These are phyloP conservation scores for Mustela lutreola DNA, from an alignment of 2,113 vertebrate genomes.

Conservation along the genomic window DNA sequence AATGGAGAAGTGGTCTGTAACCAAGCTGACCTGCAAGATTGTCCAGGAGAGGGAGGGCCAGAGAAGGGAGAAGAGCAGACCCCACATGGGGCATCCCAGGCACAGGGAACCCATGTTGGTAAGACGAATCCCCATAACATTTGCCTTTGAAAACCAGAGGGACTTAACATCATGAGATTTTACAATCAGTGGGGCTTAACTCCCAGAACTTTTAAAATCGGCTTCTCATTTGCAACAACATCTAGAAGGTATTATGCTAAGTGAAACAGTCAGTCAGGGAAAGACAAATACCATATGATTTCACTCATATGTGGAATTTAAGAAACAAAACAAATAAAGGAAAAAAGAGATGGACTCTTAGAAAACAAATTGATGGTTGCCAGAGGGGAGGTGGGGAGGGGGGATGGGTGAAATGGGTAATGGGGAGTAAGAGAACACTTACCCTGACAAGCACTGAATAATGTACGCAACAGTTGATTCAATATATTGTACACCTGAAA, in stretches of 20 bases:
- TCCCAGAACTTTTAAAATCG: not conserved
- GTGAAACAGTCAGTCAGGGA: not conserved
- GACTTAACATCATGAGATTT: not conserved
- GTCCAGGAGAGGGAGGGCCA: not conserved
- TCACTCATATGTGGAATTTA: not conserved
- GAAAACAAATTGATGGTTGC: not conserved
- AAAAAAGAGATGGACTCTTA: not conserved
- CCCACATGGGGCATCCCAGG: not conserved
- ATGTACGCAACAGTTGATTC: not conserved
- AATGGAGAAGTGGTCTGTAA: not conserved
- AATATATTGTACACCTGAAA: not conserved
- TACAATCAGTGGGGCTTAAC: not conserved
- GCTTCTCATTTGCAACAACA: not conserved
- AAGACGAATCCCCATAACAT: not conserved
- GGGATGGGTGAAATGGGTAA: not conserved
- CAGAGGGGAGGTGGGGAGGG: not conserved
- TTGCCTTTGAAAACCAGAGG: not conserved
- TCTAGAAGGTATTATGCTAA: not conserved
- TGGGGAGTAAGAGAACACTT: not conserved
- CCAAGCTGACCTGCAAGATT: not conserved
- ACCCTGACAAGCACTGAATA: not conserved
- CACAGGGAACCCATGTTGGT: not conserved
- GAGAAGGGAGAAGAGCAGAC: not conserved
- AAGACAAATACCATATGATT: not conserved
- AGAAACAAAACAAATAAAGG: not conserved